phyloP scores from a whole-genome alignment of 2,113 vertebrate genomes.

The Mohoua ochrocephala region DNA sequence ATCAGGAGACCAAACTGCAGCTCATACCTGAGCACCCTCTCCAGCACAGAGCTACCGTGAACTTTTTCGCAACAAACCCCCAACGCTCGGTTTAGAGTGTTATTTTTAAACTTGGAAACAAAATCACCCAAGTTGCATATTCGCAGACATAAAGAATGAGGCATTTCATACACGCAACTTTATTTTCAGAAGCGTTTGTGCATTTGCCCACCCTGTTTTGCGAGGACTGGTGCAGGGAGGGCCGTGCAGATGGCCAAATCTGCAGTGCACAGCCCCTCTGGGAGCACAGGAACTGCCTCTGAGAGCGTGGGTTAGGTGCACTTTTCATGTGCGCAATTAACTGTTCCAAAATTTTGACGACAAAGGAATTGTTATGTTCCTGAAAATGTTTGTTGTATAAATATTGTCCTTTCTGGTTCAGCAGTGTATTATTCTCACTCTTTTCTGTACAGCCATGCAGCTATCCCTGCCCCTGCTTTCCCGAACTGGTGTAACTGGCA shows the following conservation, averaged over 20 bases:
- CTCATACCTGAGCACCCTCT: neutral
- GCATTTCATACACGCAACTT: fast-evolving
- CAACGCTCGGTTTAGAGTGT: fast-evolving
- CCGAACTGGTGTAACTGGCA: slow-evolving; percentile 57
- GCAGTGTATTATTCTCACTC: neutral
- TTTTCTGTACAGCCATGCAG: neutral
- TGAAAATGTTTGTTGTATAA: slow-evolving; percentile 12
- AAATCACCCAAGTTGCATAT: neutral
- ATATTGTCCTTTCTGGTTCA: slow-evolving; percentile 45
- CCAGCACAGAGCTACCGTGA: too few relatives aligned
- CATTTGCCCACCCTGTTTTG: neutral
- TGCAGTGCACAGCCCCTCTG: neutral
- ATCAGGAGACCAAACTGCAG: neutral
- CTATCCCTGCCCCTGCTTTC: slow-evolving; percentile 34
- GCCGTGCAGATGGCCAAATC: neutral
- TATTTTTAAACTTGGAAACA: neutral
- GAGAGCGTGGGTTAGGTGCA: neutral
- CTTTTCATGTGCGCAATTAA: neutral
- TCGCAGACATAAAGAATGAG: neutral
- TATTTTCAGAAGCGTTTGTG: neutral
- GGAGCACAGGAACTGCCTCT: neutral
- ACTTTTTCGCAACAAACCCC: neutral
- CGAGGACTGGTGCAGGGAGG: neutral
- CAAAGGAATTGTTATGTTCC: neutral
- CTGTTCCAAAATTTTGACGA: neutral